Evolutionary conservation across 1,140 invertebrate species (phyloP).

Genomic region (Drosophila carrolli): DNA sequence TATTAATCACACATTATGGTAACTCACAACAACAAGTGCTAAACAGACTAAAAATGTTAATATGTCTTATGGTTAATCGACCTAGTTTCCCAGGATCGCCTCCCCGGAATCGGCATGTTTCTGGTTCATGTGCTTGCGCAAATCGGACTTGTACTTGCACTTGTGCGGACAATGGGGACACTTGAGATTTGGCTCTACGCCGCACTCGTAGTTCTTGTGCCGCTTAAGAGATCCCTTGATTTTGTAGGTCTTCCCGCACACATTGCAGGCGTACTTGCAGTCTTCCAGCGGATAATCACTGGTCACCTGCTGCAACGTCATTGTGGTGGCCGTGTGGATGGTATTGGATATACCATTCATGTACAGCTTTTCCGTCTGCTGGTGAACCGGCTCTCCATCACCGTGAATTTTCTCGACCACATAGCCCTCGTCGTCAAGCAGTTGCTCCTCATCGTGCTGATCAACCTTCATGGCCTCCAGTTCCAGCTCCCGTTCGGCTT

Average conservation of each 20-base stretch:
- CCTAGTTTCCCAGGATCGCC: constrained; percentile 28
- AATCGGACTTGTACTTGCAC: constrained; percentile 83
- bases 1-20: constrained; percentile 36
- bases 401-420: constrained; percentile 38
- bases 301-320: constrained; percentile 51
- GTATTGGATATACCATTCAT: constrained; percentile 42
- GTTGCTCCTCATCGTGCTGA: constrained; percentile 34
- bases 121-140: constrained; percentile 82
- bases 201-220: constrained; percentile 88
- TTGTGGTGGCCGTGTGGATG: constrained; percentile 34
- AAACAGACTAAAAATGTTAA: constrained; percentile 28
- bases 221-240: constrained; percentile 86
- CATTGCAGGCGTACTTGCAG: constrained; percentile 85
- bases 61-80: constrained; percentile 1
- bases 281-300: constrained; percentile 57
- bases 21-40: constrained; percentile 70
- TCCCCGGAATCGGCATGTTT: constrained; percentile 70
- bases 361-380: constrained; percentile 55
- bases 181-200: constrained; percentile 85
- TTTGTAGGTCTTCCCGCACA: constrained; percentile 86
- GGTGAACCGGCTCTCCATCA: neutral
- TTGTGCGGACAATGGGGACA: constrained; percentile 83
- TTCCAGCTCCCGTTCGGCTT: constrained; percentile 66
- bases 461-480: constrained; percentile 62
- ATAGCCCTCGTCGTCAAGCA: constrained; percentile 48